Evolutionary conservation across 2,797 vertebrate species (phyloP).

Genomic region (Microchirus variegatus): DNA sequence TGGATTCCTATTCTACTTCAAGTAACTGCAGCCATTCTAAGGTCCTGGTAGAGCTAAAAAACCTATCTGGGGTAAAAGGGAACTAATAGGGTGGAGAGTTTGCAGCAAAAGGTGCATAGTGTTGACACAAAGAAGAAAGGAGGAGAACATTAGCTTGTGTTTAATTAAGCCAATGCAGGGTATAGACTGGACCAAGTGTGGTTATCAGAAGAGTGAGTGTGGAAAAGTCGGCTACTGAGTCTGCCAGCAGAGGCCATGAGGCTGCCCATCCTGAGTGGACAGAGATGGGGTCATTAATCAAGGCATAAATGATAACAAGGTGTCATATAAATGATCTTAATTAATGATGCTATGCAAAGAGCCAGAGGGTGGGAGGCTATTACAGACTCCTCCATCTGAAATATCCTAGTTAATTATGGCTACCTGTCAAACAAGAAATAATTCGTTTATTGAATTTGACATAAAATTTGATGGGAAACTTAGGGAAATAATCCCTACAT

Average conservation of each 20-base stretch:
- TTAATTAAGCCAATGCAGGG: constrained; percentile 21
- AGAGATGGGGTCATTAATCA: constrained; percentile 31
- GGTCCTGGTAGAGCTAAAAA: too few relatives aligned
- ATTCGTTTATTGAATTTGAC: too few relatives aligned
- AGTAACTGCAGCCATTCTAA: too few relatives aligned
- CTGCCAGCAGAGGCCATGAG: constrained; percentile 19
- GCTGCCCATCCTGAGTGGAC: constrained; percentile 13
- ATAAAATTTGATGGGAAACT: background rate
- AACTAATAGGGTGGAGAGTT: too few relatives aligned
- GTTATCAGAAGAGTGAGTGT: constrained; percentile 9
- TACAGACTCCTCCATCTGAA: constrained; percentile 1
- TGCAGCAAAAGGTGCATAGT: too few relatives aligned
- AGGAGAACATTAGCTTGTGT: too few relatives aligned
- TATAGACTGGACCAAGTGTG: constrained; percentile 14
- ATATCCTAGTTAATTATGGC: constrained; percentile 14
- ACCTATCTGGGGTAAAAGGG: too few relatives aligned
- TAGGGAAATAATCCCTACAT: background rate
- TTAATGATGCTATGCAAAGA: constrained; percentile 38
- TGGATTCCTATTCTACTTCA: too few relatives aligned
- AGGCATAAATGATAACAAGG: constrained; percentile 24
- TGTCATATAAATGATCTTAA: constrained; percentile 34
- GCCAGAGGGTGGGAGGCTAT: constrained; percentile 1
- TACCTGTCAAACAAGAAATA: constrained; percentile 7
- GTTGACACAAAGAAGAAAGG: too few relatives aligned
- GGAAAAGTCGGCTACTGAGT: constrained; percentile 13